Conservation (phyloP, 2,888 invertebrate species). For the Halictus quadricinctus region DNA sequence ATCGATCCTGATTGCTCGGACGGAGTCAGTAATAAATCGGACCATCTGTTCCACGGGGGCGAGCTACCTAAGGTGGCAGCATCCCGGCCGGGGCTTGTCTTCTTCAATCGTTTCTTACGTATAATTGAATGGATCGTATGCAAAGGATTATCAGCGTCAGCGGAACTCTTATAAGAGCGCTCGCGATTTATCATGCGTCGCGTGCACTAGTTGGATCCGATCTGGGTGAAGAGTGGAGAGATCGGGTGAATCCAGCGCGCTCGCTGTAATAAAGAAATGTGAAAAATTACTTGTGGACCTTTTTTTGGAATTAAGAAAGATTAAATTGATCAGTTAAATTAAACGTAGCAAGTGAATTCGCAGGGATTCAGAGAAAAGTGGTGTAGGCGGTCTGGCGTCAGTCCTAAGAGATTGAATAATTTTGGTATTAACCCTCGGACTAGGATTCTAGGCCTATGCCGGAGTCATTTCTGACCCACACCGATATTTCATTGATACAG, state of each 20-base stretch:
- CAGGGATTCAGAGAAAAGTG: neutral
- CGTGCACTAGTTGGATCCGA: neutral
- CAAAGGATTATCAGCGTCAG: slow-evolving; percentile 21
- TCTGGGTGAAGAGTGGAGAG: neutral
- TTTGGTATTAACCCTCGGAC: neutral
- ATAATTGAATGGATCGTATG: slow-evolving; percentile 31
- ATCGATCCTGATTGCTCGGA: slow-evolving; percentile 65
- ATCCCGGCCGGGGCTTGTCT: slow-evolving; percentile 18
- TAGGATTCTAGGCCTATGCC: too few species aligned
- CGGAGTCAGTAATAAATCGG: slow-evolving; percentile 63
- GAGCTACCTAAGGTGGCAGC: slow-evolving; percentile 25
- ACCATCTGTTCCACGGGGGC: slow-evolving; percentile 44
- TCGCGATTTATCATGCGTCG: neutral
- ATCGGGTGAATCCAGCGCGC: neutral
- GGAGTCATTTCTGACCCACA: too few species aligned
- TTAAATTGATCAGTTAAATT: neutral
- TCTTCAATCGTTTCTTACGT: slow-evolving; percentile 24
- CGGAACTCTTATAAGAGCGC: slow-evolving; percentile 19
- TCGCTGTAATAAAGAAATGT: neutral
- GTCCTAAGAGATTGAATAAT: neutral
- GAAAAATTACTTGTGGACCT: neutral
- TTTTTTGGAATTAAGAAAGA: neutral
- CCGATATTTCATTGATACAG: too few species aligned
- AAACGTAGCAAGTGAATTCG: neutral
- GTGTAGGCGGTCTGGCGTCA: neutral